These are phyloP conservation scores for Taxidea taxus DNA, from an alignment of 2,113 vertebrate species.

Conservation along the genomic window DNA sequence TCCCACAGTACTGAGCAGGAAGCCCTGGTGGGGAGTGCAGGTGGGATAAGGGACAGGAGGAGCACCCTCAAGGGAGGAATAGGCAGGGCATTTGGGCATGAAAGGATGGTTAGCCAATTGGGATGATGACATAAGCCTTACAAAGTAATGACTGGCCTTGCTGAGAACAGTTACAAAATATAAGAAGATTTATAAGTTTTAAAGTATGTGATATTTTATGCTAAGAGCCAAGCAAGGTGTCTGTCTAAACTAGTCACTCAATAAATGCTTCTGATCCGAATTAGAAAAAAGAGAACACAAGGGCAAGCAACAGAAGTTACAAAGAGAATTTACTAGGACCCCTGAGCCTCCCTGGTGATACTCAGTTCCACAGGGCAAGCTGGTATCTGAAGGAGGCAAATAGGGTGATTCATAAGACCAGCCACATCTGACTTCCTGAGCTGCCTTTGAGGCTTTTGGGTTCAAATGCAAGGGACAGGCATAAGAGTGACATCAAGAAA, in stretches of 20 bases:
- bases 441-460: not conserved
- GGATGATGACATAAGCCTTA: not conserved
- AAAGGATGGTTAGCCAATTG: not conserved
- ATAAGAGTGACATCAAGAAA: accelerated
- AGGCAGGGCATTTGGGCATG: not conserved
- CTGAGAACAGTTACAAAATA: not conserved
- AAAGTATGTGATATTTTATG: not conserved
- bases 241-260: not conserved
- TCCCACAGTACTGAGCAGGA: not conserved
- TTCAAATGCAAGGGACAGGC: not conserved
- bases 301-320: not conserved
- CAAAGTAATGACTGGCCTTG: not conserved
- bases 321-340: not conserved
- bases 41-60: not conserved
- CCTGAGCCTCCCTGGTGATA: accelerated
- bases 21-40: not conserved
- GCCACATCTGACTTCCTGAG: not conserved
- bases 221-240: not conserved
- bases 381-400: not conserved
- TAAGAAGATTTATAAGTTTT: not conserved
- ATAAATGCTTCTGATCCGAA: not conserved
- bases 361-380: not conserved
- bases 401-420: not conserved
- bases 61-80: not conserved
- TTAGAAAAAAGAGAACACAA: not conserved